phyloP scores from a whole-genome alignment of 2,113 vertebrate species.

The Mormyrus lacerda region DNA sequence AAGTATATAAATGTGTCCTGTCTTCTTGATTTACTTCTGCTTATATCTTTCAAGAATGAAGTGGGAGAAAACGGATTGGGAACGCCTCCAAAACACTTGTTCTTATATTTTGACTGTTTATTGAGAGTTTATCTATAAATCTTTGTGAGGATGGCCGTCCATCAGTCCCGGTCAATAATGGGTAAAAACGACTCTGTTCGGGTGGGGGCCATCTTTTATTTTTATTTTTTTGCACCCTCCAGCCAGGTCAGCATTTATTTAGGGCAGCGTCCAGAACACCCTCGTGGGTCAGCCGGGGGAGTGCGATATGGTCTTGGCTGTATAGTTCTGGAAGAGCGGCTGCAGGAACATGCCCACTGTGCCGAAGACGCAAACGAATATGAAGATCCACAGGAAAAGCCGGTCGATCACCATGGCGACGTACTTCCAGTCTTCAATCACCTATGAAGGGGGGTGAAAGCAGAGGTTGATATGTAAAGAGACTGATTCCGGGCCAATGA shows the following conservation, averaged over 20 bases:
- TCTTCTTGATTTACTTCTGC: conserved; percentile 32
- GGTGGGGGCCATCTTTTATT: conserved; percentile 20
- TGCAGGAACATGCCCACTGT: conserved; percentile 93
- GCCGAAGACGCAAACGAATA: conserved; percentile 89
- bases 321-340: conserved; percentile 91
- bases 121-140: conserved; percentile 53
- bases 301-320: conserved; percentile 70
- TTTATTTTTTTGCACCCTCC: conserved; percentile 25
- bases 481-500: conserved; percentile 55
- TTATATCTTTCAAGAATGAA: conserved; percentile 29
- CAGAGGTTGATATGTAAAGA: conserved; percentile 55
- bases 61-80: conserved; percentile 25
- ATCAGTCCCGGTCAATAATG: conserved; percentile 40
- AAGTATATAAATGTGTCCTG: conserved; percentile 32
- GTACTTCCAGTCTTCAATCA: conserved; percentile 97
- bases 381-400: conserved; percentile 92
- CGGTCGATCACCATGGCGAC: conserved; percentile 97
- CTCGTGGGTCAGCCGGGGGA: conserved; percentile 53
- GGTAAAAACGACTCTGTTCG: conserved; percentile 22
- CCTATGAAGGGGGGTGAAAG: conserved; percentile 54
- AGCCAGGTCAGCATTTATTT: conserved; percentile 44
- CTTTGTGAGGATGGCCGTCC: conserved; percentile 44
- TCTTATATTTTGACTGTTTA: conserved; percentile 43
- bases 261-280: conserved; percentile 37
- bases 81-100: conserved; percentile 12